Evolutionary conservation across 2,888 invertebrate genomes (phyloP), one percentile per base, ranked within the genome.

Genomic region (Myopa testacea): DNA sequence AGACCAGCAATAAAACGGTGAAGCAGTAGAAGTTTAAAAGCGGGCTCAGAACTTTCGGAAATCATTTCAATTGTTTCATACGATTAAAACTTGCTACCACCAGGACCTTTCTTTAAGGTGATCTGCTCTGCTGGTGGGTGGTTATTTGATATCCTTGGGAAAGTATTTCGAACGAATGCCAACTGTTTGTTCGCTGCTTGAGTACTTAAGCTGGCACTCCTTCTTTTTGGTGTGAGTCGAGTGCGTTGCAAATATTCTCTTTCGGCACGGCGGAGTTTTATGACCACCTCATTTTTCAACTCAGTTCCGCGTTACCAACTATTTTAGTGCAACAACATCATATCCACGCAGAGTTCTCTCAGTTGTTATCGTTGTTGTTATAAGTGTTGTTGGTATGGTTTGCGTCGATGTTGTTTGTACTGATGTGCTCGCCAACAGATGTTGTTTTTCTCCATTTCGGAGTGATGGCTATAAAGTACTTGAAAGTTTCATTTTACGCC

Each of bases 401-500:
- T 37, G 14, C 19, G 60, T 14, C 26, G 60, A 60, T 60, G 60
- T 60, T 38, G 60, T 45, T 71, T 78, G 78, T 55, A 40, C 55
- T 60, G 69, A n/a, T 58, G 26, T 26, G 74, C 69, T 71, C 62
- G 75, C 77, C 75, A 78, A 78, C 76, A 79, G 79, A 73, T 80
- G 80, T 78, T 80, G 68, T 50, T 68, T 50, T 52, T 37, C 67
- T 75, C 65, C 82, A 82, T 83, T 86, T 86, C 83, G 84, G 83
- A 83, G 85, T 84, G 84, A 81, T 83, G 84, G 78, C 84, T 84
- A 82, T 85, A 86, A 86, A 85, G 84, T 85, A 83, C 85, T 85
- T 85, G 85, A 85, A 86, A 86, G 85, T 85, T 85, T 86, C 84
- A 84, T 86, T 86, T 85, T 84, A 85, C 84, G 85, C 85, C 85